phyloP scores from a whole-genome alignment of 2,797 vertebrate species.

The Valencia hispanica region DNA sequence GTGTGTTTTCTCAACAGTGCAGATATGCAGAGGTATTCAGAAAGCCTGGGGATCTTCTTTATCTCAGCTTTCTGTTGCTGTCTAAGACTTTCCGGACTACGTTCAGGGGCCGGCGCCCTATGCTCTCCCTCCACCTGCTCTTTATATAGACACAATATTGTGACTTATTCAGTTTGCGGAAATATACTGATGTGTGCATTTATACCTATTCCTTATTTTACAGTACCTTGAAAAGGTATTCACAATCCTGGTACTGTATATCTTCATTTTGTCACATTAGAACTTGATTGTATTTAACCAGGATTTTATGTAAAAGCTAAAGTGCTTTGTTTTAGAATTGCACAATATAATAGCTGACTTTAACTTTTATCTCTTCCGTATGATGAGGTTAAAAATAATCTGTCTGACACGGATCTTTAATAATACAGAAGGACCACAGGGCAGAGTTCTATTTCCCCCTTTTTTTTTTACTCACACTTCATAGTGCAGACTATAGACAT shows the following conservation, averaged over 20 bases:
- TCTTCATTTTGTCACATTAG: background rate
- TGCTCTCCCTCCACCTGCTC: conserved; percentile 24
- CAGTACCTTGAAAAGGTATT: background rate
- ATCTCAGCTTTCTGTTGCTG: conserved; percentile 47
- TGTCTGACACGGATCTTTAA: background rate
- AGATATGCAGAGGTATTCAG: conserved; percentile 44
- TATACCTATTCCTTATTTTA: conserved; percentile 9
- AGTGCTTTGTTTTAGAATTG: background rate
- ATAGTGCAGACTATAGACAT: background rate
- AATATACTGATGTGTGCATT: conserved; percentile 29
- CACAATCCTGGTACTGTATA: background rate
- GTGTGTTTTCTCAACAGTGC: conserved; percentile 49
- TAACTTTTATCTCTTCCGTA: too few species aligned
- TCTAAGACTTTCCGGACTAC: conserved; percentile 40
- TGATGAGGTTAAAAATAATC: too few species aligned
- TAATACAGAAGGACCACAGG: background rate
- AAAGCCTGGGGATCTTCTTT: conserved; percentile 38
- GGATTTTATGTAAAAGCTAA: background rate
- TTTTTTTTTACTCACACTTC: background rate
- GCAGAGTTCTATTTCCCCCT: background rate
- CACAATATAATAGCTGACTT: too few species aligned
- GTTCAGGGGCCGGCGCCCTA: conserved; percentile 27
- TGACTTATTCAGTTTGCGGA: conserved; percentile 2
- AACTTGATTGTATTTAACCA: background rate
- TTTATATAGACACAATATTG: conserved; percentile 27